phyloP scores from a whole-genome alignment of 2,888 invertebrate species.

The Pecten maximus region DNA sequence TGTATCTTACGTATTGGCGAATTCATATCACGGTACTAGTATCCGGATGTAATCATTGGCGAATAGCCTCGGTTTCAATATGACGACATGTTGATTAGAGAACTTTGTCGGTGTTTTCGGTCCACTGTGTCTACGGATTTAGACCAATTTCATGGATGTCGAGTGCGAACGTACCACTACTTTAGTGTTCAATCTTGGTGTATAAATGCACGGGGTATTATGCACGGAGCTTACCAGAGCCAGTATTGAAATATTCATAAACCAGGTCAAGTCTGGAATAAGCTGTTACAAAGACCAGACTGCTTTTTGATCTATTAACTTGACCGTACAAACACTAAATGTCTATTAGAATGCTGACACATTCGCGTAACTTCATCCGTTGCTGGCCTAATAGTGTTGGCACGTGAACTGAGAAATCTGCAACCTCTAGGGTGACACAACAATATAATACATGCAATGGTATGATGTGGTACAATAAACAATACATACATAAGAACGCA shows the following conservation, averaged over 20 bases:
- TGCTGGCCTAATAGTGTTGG: neutral
- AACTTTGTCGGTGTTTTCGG: neutral
- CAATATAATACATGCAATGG: too few relatives aligned
- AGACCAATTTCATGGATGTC: neutral
- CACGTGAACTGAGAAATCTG: neutral
- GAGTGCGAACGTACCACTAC: neutral
- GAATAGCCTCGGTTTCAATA: neutral
- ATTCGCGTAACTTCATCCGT: neutral
- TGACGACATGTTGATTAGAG: neutral
- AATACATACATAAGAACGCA: too few relatives aligned
- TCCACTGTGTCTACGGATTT: neutral
- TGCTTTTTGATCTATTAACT: neutral
- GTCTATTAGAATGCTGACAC: neutral
- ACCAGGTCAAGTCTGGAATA: neutral
- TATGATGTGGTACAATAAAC: too few relatives aligned
- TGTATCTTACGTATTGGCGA: neutral
- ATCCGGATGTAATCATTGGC: constrained; percentile 2
- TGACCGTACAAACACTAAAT: neutral
- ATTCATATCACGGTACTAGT: neutral
- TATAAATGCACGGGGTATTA: neutral
- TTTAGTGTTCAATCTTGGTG: neutral
- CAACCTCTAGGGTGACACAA: neutral
- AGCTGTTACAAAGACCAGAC: neutral
- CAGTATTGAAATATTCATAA: neutral
- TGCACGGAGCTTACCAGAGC: neutral